phyloP scores from a whole-genome alignment of 2,797 vertebrate genomes.

The Oreortyx pictus region DNA sequence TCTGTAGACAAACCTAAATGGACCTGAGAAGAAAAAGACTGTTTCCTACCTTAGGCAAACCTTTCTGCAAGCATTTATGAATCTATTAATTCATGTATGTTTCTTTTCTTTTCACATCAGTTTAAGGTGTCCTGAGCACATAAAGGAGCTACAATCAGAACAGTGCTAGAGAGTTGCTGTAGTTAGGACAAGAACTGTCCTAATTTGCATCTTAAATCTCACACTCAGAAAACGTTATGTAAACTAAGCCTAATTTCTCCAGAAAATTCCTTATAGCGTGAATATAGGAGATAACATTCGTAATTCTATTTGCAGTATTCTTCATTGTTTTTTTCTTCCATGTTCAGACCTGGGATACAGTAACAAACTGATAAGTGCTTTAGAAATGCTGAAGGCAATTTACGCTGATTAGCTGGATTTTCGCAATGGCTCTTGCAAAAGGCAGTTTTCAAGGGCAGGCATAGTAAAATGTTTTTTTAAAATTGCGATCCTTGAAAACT shows the following conservation, averaged over 20 bases:
- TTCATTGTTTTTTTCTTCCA: neutral
- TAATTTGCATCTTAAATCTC: neutral
- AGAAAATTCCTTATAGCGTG: neutral
- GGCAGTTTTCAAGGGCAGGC: constrained; percentile 51
- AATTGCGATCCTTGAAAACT: constrained; percentile 53
- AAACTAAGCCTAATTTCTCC: neutral
- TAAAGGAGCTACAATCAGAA: neutral
- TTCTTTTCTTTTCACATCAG: neutral
- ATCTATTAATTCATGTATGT: neutral
- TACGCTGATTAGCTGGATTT: constrained; percentile 46
- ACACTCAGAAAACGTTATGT: neutral
- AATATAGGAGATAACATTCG: neutral
- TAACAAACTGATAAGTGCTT: neutral
- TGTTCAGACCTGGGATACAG: neutral
- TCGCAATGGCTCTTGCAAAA: constrained; percentile 21
- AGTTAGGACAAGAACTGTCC: neutral
- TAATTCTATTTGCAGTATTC: neutral
- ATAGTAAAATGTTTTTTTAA: neutral
- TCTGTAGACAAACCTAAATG: neutral
- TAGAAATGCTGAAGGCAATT: constrained; percentile 25
- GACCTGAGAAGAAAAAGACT: neutral
- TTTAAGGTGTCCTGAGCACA: neutral
- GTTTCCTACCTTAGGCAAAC: neutral
- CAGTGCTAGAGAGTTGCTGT: neutral
- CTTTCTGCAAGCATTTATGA: neutral